Base-by-base conservation (phyloP, 2,113 vertebrate species). In the Neogale vison region DNA sequence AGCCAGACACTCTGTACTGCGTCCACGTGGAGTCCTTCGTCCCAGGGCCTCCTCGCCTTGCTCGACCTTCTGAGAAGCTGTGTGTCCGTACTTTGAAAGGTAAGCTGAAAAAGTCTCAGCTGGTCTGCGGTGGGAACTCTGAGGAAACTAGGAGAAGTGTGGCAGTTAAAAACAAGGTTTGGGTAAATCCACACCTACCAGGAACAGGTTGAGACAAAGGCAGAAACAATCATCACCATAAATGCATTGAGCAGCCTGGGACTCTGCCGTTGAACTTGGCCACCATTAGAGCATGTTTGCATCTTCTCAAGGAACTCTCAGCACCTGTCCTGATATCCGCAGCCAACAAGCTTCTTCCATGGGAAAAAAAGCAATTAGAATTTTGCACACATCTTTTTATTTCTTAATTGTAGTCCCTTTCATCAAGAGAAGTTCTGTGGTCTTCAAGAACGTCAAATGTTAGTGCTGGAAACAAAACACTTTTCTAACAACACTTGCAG, bases 11-110 rank as follows among this genome's bases (percentile, higher is more conserved):
- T 1, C 77, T 67, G 65, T 99, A 99, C 55, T 99, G 99, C 45
- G 50, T 99, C 63, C 98, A 90, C 0, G 99, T 98, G 65, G 97
- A 96, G 87, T 97, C 98, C 57, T 81, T 94, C 0, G 85, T 99
- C 63, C 96, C 96, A 1, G 98, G 97, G 17, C 97, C 97, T 3
- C 67, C 95, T 83, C 34, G 98, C 94, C 36, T 83, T 12, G 90
- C 97, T 67, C 89, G 3, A 9, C 97, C 98, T 86, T 99, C 99
- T 7, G 92, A 98, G 92, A 96, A 97, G 47, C 59, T 96, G 10
- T 99, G 99, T 93, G 63, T 98, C 90, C 93, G 88, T 47, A 99
- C 99, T 34, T 76, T 97, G 93, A 97, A 98, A 99, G 99, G 99
- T 99, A 98, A 83, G 42, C 42, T 42, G 42, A 42, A 42, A 42